A percentile compares a stretch with the other conserved stretches of the same genome.
These are phyloP conservation scores for Mastigias papua DNA, from an alignment of 30 jellyfish, hydroid and myxozoan genomes.

Conservation along the genomic window DNA sequence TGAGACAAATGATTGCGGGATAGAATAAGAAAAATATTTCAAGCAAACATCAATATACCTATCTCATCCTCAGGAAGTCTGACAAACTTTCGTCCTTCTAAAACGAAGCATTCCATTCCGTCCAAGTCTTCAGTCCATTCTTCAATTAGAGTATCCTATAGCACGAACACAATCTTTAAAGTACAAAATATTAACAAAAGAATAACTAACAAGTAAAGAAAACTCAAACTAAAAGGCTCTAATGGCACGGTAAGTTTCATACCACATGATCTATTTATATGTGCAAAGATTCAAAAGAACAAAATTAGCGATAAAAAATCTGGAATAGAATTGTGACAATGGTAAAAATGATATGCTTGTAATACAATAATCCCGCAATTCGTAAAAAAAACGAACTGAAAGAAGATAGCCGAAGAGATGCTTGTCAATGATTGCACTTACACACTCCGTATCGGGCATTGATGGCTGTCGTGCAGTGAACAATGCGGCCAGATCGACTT, in stretches of 20 bases:
- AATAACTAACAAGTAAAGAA: too few relatives aligned
- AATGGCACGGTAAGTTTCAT: too few relatives aligned
- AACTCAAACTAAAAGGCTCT: too few relatives aligned
- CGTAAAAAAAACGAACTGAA: background rate
- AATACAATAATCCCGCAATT: background rate
- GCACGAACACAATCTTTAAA: background rate
- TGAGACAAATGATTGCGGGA: too few relatives aligned
- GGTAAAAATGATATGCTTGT: too few relatives aligned
- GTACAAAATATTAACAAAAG: background rate
- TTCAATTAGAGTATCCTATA: slow-evolving; percentile 89
- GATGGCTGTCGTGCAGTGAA: slow-evolving; percentile 98
- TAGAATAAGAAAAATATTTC: too few relatives aligned
- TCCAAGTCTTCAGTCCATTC: slow-evolving; percentile 99
- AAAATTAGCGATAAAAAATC: too few relatives aligned
- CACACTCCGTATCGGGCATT: slow-evolving; percentile 97
- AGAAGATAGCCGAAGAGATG: background rate
- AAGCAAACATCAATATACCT: slow-evolving; percentile 59
- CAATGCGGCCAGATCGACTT: slow-evolving; percentile 97
- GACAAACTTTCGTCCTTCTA: slow-evolving; percentile 98
- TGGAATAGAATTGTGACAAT: too few relatives aligned
- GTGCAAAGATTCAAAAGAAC: too few relatives aligned
- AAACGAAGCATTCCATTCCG: slow-evolving; percentile 99
- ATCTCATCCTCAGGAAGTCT: slow-evolving; percentile 99
- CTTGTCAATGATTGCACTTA: slow-evolving; percentile 21
- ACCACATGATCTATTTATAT: too few relatives aligned